Conservation (phyloP, 2,888 invertebrate species). For the Diarsia brunnea region DNA sequence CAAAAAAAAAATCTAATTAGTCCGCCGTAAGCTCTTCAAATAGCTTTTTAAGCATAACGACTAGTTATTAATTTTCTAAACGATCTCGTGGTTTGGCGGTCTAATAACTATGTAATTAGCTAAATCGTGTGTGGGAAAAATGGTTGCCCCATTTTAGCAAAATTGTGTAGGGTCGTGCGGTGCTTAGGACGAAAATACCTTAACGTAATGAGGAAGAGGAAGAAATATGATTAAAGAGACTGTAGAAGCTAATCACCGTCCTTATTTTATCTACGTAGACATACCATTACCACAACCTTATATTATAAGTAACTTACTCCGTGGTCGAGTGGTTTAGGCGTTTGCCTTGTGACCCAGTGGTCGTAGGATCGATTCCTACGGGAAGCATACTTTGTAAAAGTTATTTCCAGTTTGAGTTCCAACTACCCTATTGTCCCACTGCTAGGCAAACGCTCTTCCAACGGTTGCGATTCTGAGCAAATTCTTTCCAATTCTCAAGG, state of each 20-base stretch:
- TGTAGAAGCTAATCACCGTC: background rate
- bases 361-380: too few relatives aligned
- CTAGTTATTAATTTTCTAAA: background rate
- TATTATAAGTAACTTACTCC: too few relatives aligned
- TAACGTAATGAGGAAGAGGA: background rate
- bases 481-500: too few relatives aligned
- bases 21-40: background rate
- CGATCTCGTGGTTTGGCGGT: background rate
- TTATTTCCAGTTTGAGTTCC: too few relatives aligned
- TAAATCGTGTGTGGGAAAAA: background rate
- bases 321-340: too few relatives aligned
- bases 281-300: too few relatives aligned
- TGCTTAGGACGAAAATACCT: background rate
- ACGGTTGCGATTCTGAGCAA: too few relatives aligned
- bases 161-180: background rate
- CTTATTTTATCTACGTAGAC: background rate
- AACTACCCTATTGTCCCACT: too few relatives aligned
- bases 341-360: too few relatives aligned
- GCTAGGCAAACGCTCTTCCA: too few relatives aligned
- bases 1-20: too few relatives aligned
- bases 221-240: background rate
- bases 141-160: background rate
- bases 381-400: too few relatives aligned
- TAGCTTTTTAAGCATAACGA: background rate
- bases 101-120: conserved; percentile 2